Conservation (phyloP, 2,888 invertebrate species). For the Luperina testacea region DNA sequence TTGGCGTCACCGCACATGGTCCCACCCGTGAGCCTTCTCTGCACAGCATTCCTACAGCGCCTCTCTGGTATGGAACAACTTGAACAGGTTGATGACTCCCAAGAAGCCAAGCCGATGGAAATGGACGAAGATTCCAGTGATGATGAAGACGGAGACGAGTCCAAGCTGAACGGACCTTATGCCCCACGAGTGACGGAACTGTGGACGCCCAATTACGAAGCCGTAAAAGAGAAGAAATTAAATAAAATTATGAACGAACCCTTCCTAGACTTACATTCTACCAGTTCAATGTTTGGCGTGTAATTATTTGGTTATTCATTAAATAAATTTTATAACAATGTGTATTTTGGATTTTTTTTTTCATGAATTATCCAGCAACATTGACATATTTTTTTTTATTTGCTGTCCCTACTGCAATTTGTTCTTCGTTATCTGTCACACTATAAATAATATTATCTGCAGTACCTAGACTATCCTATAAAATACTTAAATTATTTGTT, state of each 20-base stretch:
- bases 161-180: constrained; percentile 68
- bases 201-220: constrained; percentile 85
- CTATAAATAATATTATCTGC: constrained; percentile 36
- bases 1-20: constrained; percentile 86
- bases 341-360: too few relatives aligned
- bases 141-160: constrained; percentile 75
- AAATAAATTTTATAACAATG: constrained; percentile 40
- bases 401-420: constrained; percentile 27
- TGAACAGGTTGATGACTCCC: constrained; percentile 68
- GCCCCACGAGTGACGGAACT: constrained; percentile 77
- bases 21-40: constrained; percentile 83
- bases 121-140: constrained; percentile 78
- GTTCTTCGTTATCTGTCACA: constrained; percentile 24
- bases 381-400: not conserved
- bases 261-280: constrained; percentile 77
- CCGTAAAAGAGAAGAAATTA: constrained; percentile 86
- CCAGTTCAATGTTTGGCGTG: constrained; percentile 76
- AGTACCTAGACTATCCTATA: constrained; percentile 29
- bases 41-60: constrained; percentile 83
- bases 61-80: constrained; percentile 78
- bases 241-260: constrained; percentile 81
- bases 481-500: constrained; percentile 36
- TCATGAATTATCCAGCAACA: not conserved
- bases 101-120: constrained; percentile 71
- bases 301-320: constrained; percentile 53